phyloP scores from a whole-genome alignment of 92 coral and sea anemone genomes.

The Palythoa grandiflora region DNA sequence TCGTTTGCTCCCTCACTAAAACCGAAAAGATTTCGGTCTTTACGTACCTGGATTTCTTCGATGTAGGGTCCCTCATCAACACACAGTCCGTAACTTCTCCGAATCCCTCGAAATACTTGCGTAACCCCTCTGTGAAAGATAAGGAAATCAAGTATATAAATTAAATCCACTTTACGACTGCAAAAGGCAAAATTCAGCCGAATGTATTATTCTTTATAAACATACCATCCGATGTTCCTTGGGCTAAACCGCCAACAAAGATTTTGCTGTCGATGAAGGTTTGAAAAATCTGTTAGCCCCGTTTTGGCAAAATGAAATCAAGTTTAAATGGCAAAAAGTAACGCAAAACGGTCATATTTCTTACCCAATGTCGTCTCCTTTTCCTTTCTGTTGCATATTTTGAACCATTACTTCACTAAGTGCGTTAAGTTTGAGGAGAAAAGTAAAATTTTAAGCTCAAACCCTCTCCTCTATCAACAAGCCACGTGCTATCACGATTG shows the following conservation, averaged over 20 bases:
- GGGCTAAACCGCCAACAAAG: constrained; percentile 92
- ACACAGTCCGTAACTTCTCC: constrained; percentile 98
- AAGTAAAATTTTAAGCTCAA: background rate
- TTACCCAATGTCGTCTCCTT: constrained; percentile 95
- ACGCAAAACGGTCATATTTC: constrained; percentile 22
- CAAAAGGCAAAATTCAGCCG: background rate
- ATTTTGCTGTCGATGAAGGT: constrained; percentile 75
- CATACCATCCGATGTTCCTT: constrained; percentile 83
- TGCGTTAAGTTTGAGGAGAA: background rate
- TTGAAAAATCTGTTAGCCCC: background rate
- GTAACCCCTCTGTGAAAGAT: constrained; percentile 85
- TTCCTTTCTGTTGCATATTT: constrained; percentile 64
- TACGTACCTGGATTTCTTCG: constrained; percentile 93
- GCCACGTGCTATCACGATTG: constrained; percentile 8
- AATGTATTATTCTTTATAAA: background rate
- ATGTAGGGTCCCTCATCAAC: constrained; percentile 93
- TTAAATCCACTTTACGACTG: background rate
- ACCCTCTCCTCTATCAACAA: background rate
- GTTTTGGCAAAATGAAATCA: background rate
- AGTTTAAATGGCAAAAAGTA: background rate
- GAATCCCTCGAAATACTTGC: constrained; percentile 84
- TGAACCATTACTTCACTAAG: constrained; percentile 16
- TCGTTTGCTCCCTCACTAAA: too few species aligned
- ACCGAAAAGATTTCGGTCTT: background rate
- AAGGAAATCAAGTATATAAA: background rate